Conservation (phyloP, 1,140 invertebrate species). For the Glossosoma conforme region DNA sequence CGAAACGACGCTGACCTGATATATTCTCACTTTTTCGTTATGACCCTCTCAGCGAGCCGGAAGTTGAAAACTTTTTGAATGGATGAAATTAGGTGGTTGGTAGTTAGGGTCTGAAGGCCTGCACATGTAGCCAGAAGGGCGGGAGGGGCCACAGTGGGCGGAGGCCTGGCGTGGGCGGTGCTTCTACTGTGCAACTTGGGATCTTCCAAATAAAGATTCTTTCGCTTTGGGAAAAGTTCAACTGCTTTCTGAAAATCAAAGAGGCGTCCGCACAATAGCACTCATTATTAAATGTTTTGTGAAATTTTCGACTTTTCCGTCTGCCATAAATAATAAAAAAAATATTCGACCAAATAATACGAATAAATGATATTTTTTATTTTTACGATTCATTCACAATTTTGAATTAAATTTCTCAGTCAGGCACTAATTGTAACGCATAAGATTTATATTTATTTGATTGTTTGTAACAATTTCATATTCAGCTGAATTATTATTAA, state of each 20-base stretch:
- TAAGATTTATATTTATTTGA: no score
- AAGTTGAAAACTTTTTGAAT: constrained; percentile 28
- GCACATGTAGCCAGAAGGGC: background rate
- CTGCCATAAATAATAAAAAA: no score
- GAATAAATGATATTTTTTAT: no score
- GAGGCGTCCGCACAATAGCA: constrained; percentile 1
- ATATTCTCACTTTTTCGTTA: constrained; percentile 21
- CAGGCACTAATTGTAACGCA: no score
- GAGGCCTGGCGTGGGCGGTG: background rate
- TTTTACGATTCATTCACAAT: no score
- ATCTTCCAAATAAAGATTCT: background rate
- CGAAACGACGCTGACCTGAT: constrained; percentile 22
- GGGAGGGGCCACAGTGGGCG: background rate
- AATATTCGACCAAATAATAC: no score
- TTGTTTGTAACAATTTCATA: no score
- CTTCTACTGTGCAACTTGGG: no score
- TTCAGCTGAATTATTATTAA: no score
- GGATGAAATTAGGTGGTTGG: constrained; percentile 26
- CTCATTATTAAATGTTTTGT: no score
- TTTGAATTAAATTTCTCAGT: no score
- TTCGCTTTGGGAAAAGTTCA: background rate
- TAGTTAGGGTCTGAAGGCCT: constrained; percentile 14
- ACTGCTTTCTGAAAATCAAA: constrained; percentile 1
- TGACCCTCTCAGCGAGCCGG: constrained; percentile 20
- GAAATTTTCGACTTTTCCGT: no score